These are phyloP conservation scores for Poecilobothrus nobilitatus DNA, from an alignment of 2,888 invertebrate species.

Conservation along the genomic window DNA sequence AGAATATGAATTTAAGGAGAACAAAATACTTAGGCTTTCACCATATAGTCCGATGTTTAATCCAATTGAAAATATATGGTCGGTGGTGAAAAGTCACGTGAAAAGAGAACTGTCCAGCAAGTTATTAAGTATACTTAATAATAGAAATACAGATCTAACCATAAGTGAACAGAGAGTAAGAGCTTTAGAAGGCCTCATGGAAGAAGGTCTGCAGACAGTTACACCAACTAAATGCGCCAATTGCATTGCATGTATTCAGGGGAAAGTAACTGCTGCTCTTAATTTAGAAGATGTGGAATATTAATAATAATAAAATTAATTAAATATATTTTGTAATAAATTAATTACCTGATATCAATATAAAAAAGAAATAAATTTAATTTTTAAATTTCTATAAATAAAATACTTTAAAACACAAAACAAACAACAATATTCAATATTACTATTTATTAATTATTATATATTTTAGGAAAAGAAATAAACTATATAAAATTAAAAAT, in stretches of 20 bases:
- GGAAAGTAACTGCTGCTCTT: too few species aligned
- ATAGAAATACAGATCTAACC: too few species aligned
- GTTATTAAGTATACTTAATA: too few species aligned
- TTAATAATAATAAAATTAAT: background rate
- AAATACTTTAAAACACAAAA: too few species aligned
- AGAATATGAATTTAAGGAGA: background rate
- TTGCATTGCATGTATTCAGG: background rate
- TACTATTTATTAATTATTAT: too few species aligned
- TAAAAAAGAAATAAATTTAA: background rate
- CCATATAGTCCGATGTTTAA: slow-evolving; percentile 5
- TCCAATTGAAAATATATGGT: slow-evolving; percentile 10
- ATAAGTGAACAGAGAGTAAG: too few species aligned
- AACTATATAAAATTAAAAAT: background rate
- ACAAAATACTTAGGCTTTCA: background rate
- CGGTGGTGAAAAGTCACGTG: background rate
- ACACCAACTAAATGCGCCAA: background rate
- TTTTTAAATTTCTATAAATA: background rate
- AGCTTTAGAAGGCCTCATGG: too few species aligned
- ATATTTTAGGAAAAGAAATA: background rate
- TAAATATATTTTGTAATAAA: slow-evolving; percentile 7
- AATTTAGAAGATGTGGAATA: background rate
- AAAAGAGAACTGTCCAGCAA: too few species aligned
- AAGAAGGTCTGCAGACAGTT: background rate
- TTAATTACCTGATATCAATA: slow-evolving; percentile 6
- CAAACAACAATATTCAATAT: too few species aligned